Evolutionary conservation across 2,113 vertebrate genomes (phyloP), one percentile per base, ranked within the genome.

Genomic region (Melanocharis versteri): DNA sequence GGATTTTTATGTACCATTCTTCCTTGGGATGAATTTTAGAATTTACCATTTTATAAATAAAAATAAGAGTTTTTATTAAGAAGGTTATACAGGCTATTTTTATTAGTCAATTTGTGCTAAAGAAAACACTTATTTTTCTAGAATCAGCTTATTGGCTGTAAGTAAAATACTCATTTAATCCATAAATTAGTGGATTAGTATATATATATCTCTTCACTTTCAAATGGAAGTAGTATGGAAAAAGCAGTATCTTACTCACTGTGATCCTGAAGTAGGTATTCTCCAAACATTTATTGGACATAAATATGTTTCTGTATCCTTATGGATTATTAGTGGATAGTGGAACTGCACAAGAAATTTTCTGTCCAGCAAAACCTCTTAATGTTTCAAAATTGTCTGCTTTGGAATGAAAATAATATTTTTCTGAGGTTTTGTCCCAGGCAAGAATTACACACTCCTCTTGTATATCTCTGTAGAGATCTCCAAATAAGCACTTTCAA

Each of bases 41-140:
- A 73, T 70, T 82, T 69, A 64, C 35, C 9, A 28, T 80, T 86
- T 93, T 56, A 44, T 81, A 83, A 97, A 90, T 95, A 96, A 97
- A 97, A 80, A 10, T 17, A n/a, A 51, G 47, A 39, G 7, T 60
- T 91, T 61, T 81, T 80, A 37, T 50, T 53, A 82, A 87, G 31
- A 87, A 50, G 28, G 17, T 69, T 73, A 56, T 35, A 48, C 5
- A 20, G 61, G 11, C 48, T 90, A 10, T 86, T 93, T 92, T 83
- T 82, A n/a, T 65, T 82, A 42, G 35, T 71, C 48, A 82, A 3
- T 51, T 31, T 2, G 4, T 58, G 12, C 28, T 76, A 60, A 87
- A 75, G 44, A 47, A 92, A 60, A 17, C 15, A 33, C 42, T 42
- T 81, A 0, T 39, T 45, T 79, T 83, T 44, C 48, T 73, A 60